These are phyloP conservation scores for Tanaodytes sp. DNA, from an alignment of 2,888 invertebrate genomes.

Conservation along the genomic window DNA sequence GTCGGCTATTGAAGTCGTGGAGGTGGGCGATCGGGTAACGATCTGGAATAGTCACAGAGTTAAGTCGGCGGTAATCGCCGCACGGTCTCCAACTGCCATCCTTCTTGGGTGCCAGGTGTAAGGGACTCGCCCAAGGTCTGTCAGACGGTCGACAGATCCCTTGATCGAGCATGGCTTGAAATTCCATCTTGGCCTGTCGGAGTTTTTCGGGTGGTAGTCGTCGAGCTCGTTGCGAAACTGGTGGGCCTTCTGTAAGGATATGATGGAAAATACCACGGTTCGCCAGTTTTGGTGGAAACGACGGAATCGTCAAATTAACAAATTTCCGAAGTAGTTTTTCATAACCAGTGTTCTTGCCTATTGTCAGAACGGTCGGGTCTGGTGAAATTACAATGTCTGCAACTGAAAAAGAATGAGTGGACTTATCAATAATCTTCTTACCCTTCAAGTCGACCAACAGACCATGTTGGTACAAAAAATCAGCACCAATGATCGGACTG, in stretches of 20 bases:
- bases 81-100: conserved; percentile 32
- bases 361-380: not conserved
- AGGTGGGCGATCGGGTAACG: conserved; percentile 35
- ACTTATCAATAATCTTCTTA: not conserved
- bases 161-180: conserved; percentile 57
- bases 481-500: conserved; percentile 34
- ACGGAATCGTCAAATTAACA: conserved; percentile 3
- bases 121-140: conserved; percentile 61
- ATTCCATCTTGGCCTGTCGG: conserved; percentile 58
- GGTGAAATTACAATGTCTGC: not conserved
- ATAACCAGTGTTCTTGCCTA: not conserved
- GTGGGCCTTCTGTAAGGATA: conserved; percentile 60
- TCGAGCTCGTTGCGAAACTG: conserved; percentile 58
- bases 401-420: not conserved
- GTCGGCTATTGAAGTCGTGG: conserved; percentile 29
- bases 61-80: conserved; percentile 41
- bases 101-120: conserved; percentile 33
- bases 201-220: conserved; percentile 62
- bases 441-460: not conserved
- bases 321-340: conserved; percentile 8
- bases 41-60: conserved; percentile 30
- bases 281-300: not conserved
- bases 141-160: conserved; percentile 60
- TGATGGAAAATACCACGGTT: conserved; percentile 45
- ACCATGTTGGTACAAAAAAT: conserved; percentile 56